Evolutionary conservation across 2,797 vertebrate species (phyloP), one percentile per base, ranked within the genome.

Genomic region (Scarus forsteni): DNA sequence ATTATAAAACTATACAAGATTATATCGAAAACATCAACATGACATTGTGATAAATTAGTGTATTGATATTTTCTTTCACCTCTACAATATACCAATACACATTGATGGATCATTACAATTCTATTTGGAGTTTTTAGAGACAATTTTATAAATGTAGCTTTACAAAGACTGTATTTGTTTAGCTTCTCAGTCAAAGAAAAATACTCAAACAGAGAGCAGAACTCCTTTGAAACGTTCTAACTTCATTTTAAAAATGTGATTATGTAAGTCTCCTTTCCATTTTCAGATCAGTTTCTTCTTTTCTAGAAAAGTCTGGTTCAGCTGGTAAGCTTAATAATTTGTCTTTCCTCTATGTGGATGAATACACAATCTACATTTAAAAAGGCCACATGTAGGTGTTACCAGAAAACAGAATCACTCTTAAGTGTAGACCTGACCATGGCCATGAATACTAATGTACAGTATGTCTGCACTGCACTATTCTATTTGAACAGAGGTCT

Each of bases 351-450:
- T 77, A 39, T 62, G 60, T 66, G 70, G 66, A 67, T 61, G 48
- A 51, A 68, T 75, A 60, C 64, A 62, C 13, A 50, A 34, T 43
- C 60, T 73, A 63, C 79, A 77, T 84, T 79, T 78, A 66, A 72
- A 74, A 59, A 52, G 19, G 42, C 73, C 54, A 84, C 13, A 38
- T 73, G 56, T 66, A 68, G 75, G 60, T 68, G 57, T 69, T 72
- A 74, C 61, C 65, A 75, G 58, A 70, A 88, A 80, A 75, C 75
- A 10, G 80, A 68, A 76, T 62, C 44, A 71, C 68, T 79, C 64
- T 53, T 67, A 60, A 48, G 36, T 70, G 48, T 40, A 70, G 59
- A 36, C 48, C 49, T 6, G 18, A 11, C 18, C 49, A 66, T 63
- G 46, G 51, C 42, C 69, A 45, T 62, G 61, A 79, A 83, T 74